These are phyloP conservation scores for Psettodes erumei DNA, from an alignment of 2,113 vertebrate genomes.

Conservation along the genomic window DNA sequence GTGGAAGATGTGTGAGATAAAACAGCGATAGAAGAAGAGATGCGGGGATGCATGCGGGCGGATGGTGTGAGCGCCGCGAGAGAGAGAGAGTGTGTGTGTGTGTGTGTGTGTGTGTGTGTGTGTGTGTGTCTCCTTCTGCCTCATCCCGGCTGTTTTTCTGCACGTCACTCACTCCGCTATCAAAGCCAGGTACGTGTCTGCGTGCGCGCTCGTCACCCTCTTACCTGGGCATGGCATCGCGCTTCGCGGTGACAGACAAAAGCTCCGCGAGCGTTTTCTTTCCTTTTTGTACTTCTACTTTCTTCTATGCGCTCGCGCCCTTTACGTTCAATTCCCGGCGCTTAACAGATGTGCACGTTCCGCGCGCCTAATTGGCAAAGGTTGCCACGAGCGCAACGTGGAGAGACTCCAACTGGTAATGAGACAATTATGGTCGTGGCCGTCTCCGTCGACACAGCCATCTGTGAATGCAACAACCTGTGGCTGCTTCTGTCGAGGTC, in stretches of 20 bases:
- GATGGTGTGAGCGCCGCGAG: constrained; percentile 61
- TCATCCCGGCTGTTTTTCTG: constrained; percentile 64
- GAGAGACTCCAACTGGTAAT: constrained; percentile 69
- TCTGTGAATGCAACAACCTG: constrained; percentile 78
- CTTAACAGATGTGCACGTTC: constrained; percentile 47
- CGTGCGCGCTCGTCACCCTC: constrained; percentile 54
- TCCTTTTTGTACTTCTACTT: no score
- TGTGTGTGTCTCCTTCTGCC: constrained; percentile 36
- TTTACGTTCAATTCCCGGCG: no score
- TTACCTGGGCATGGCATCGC: constrained; percentile 53
- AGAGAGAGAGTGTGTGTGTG: not conserved
- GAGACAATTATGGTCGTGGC: constrained; percentile 71
- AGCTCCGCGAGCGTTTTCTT: constrained; percentile 29
- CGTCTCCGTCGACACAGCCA: constrained; percentile 61
- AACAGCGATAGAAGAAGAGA: constrained; percentile 37
- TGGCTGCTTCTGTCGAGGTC: constrained; percentile 63
- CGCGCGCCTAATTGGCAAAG: constrained; percentile 68
- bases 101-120: constrained; percentile 6
- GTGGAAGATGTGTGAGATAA: constrained; percentile 67
- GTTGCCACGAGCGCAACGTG: constrained; percentile 68
- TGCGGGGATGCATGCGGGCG: constrained; percentile 50
- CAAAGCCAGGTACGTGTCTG: constrained; percentile 58
- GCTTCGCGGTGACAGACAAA: constrained; percentile 47
- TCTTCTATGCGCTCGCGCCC: no score
- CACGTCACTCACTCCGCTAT: constrained; percentile 67